Conservation (phyloP, 1,140 invertebrate species). For the Zaprionus nigranus region DNA sequence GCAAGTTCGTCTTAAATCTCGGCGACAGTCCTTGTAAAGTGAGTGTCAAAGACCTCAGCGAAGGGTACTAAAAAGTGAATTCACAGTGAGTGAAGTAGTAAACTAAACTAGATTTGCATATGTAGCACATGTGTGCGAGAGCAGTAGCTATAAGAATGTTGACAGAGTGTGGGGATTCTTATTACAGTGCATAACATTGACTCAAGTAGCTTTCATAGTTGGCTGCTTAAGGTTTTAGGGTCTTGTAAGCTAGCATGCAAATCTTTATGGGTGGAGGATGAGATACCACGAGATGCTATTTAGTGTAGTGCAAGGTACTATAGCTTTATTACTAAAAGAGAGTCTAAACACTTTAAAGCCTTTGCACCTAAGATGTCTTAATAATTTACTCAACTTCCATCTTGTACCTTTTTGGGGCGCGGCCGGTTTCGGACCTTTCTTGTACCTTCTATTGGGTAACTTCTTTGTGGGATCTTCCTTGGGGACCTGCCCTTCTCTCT, state of each 20-base stretch:
- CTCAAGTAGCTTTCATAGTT: not conserved
- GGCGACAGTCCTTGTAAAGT: conserved; percentile 18
- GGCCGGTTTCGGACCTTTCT: no score
- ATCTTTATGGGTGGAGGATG: not conserved
- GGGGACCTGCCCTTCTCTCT: no score
- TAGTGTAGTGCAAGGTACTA: not conserved
- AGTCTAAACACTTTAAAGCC: no score
- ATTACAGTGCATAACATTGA: not conserved
- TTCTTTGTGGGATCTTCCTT: no score
- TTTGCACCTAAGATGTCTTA: no score
- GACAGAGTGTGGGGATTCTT: not conserved
- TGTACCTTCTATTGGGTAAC: not conserved
- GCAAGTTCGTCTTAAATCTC: conserved; percentile 11
- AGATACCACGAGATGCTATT: not conserved
- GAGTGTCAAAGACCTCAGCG: conserved; percentile 35
- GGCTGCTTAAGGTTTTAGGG: not conserved
- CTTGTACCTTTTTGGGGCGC: no score
- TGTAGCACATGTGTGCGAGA: conserved; percentile 10
- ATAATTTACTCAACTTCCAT: not conserved
- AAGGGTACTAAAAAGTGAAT: conserved; percentile 8
- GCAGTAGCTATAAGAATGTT: not conserved
- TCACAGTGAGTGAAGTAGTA: conserved; percentile 29
- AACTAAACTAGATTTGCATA: conserved; percentile 40
- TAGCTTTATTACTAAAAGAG: not conserved
- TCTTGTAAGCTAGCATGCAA: not conserved